Percentiles rank a stretch among this genome's conserved stretches.
Evolutionary conservation across 2,888 invertebrate genomes (phyloP).

Genomic region (Bombylius major): DNA sequence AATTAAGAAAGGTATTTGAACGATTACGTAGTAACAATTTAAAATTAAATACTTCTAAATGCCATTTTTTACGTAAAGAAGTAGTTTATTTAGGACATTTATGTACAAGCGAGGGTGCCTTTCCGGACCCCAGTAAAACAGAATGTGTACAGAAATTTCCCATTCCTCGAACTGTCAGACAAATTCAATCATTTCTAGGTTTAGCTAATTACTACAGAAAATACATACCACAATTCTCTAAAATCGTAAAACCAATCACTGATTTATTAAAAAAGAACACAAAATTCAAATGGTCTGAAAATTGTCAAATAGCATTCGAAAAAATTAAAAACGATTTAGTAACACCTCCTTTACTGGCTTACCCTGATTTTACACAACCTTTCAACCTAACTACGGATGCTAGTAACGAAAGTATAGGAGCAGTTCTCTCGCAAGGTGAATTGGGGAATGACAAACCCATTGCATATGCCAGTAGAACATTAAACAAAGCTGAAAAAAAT

Average conservation of each 20-base stretch:
- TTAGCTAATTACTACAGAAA: constrained; percentile 3
- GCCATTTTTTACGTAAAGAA: constrained; percentile 17
- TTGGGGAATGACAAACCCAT: no score
- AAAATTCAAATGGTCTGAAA: neutral
- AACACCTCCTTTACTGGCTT: neutral
- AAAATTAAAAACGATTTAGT: neutral
- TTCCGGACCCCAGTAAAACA: neutral
- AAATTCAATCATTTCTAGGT: neutral
- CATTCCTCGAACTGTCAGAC: neutral
- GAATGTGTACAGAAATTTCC: neutral
- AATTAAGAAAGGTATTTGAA: constrained; percentile 16
- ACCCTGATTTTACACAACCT: neutral
- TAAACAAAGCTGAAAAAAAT: neutral
- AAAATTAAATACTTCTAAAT: constrained; percentile 19
- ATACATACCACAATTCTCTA: constrained; percentile 21
- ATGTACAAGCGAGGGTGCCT: constrained; percentile 17
- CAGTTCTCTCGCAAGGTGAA: constrained; percentile 16
- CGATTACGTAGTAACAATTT: constrained; percentile 14
- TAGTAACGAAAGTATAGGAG: constrained; percentile 14
- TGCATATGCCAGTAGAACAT: neutral
- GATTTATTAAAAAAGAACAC: neutral
- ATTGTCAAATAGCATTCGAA: constrained; percentile 2
- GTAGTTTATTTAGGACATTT: constrained; percentile 18
- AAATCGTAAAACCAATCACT: neutral
- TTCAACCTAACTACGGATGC: constrained; percentile 23